phyloP scores from a whole-genome alignment of 2,888 invertebrate species.

The Physocephala rufipes region DNA sequence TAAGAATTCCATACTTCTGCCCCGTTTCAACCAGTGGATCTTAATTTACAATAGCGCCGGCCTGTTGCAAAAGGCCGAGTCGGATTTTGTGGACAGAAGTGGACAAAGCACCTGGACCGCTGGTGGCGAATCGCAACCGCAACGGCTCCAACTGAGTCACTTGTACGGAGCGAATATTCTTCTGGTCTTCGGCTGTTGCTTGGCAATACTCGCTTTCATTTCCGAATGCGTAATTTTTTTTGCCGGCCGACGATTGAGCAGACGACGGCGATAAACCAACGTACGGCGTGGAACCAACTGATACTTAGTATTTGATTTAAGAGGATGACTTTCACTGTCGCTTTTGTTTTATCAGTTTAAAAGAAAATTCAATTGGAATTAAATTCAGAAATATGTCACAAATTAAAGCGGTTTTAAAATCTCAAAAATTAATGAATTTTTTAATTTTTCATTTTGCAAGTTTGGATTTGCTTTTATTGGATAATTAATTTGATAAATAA shows the following conservation, averaged over 20 bases:
- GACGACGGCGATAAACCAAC: not conserved
- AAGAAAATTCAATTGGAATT: too few relatives aligned
- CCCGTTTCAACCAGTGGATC: conserved; percentile 45
- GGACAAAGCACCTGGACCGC: not conserved
- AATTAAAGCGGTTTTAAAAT: too few relatives aligned
- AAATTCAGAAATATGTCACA: too few relatives aligned
- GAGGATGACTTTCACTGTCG: too few relatives aligned
- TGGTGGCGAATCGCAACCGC: conserved; percentile 38
- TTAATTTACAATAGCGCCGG: conserved; percentile 43
- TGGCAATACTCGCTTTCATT: not conserved
- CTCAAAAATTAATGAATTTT: too few relatives aligned
- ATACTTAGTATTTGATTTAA: too few relatives aligned
- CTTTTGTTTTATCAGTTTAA: too few relatives aligned
- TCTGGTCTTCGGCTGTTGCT: not conserved
- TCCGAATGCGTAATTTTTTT: not conserved
- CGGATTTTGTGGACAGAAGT: conserved; percentile 36
- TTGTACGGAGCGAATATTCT: conserved; percentile 40
- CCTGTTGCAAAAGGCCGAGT: conserved; percentile 44
- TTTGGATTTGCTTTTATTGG: too few relatives aligned
- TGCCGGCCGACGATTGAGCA: not conserved
- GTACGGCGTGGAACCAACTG: too few relatives aligned
- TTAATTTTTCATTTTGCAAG: too few relatives aligned
- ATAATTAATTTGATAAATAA: too few relatives aligned
- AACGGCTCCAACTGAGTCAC: conserved; percentile 37
- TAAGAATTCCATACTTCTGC: conserved; percentile 46